Evolutionary conservation across 2,888 invertebrate genomes (phyloP).

Genomic region (Apotomis betuletana): DNA sequence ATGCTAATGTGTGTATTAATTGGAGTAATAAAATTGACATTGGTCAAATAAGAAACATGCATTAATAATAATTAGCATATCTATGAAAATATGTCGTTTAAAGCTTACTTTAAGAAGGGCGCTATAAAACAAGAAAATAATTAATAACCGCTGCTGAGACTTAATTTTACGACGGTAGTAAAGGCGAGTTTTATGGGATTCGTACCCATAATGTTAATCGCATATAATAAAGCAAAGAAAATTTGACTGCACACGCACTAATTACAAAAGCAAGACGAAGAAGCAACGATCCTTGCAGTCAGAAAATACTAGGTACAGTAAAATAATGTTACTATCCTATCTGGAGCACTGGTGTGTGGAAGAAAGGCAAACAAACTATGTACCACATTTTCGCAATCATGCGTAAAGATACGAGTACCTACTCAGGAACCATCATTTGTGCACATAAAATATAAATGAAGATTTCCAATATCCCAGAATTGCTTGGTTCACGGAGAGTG

Average conservation of each 20-base stretch:
- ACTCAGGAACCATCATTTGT: neutral
- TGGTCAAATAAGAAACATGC: conserved; percentile 7
- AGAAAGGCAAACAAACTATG: too few relatives aligned
- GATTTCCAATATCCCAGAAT: too few relatives aligned
- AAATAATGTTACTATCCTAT: neutral
- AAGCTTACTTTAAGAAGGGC: neutral
- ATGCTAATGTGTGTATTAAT: conserved; percentile 16
- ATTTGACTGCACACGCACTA: conserved; percentile 2
- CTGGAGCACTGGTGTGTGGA: too few relatives aligned
- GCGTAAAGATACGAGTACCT: too few relatives aligned
- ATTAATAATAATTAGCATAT: conserved; percentile 8
- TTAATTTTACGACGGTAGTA: conserved; percentile 23
- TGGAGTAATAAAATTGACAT: neutral
- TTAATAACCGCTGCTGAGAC: conserved; percentile 7
- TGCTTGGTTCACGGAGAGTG: too few relatives aligned
- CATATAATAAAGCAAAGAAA: conserved; percentile 12
- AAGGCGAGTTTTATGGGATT: conserved; percentile 22
- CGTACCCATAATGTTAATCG: conserved; percentile 19
- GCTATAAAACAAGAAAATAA: conserved; percentile 4
- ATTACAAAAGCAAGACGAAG: neutral
- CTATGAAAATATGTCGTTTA: neutral
- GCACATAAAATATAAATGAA: neutral
- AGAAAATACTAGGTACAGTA: conserved; percentile 2
- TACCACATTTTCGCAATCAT: too few relatives aligned
- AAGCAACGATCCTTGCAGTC: neutral